Percentiles rank a stretch among this genome's conserved stretches.
These are phyloP conservation scores for Scaptomyza montana DNA, from an alignment of 1,140 invertebrate species.

Conservation along the genomic window DNA sequence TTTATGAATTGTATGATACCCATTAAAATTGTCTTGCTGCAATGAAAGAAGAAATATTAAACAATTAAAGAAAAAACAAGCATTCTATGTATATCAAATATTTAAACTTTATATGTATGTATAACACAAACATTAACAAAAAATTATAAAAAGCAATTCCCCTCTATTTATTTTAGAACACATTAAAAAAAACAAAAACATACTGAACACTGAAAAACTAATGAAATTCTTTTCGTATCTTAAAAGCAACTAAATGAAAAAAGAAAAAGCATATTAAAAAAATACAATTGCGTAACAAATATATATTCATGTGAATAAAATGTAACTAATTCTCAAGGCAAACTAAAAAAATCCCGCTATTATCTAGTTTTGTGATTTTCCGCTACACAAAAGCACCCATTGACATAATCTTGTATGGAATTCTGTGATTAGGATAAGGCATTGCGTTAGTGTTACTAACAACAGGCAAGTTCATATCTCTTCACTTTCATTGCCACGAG, in stretches of 20 bases:
- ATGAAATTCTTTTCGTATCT: conserved; percentile 73
- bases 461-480: conserved; percentile 6
- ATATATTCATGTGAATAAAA: conserved; percentile 81
- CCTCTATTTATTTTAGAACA: conserved; percentile 77
- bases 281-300: conserved; percentile 46
- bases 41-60: conserved; percentile 14
- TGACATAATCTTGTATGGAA: conserved; percentile 26
- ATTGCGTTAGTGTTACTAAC: conserved; percentile 29
- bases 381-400: neutral
- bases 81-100: conserved; percentile 74
- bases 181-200: conserved; percentile 32
- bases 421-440: conserved; percentile 44
- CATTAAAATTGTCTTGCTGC: conserved; percentile 49
- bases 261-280: conserved; percentile 8
- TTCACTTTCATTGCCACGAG: conserved; percentile 38
- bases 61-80: conserved; percentile 25
- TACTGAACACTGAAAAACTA: conserved; percentile 43
- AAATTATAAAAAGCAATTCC: conserved; percentile 65
- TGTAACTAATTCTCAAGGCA: conserved; percentile 82
- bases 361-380: conserved; percentile 10
- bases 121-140: conserved; percentile 43
- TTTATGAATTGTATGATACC: conserved; percentile 37
- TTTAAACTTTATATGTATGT: conserved; percentile 51
- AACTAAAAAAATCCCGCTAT: conserved; percentile 32
- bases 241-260: conserved; percentile 12